Evolutionary conservation across 2,797 vertebrate genomes (phyloP), one percentile per base, ranked within the genome.

Genomic region (Myotis findleyi): DNA sequence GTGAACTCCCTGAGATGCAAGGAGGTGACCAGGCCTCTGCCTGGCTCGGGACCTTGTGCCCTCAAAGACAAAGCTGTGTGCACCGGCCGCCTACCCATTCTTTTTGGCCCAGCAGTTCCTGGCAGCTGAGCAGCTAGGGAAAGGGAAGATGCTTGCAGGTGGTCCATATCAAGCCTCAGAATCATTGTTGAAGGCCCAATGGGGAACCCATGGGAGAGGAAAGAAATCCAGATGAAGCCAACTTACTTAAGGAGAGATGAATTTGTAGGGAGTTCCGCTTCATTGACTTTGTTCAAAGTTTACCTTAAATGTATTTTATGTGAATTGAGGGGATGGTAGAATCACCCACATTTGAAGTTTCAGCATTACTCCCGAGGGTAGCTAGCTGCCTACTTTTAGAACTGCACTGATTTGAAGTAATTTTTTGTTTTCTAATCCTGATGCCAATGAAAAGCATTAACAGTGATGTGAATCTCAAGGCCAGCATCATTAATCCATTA

Each of bases 341-440:
- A 89, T 88, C 36, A 87, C 49, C n/a, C 41, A 33, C 18, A 11
- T 62, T 53, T 82, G 51, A 55, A 21, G 66, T 75, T 55, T 59
- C 64, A 76, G 49, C 27, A 36, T 49, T 44, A 57, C 8, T 71
- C 38, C 4, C 11, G 44, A 77, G 17, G 4, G 18, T 49, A 73
- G 47, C 53, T 55, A 69, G 36, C 75, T 76, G n/a, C 59, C 49
- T 27, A 36, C 83, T 94, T 64, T 47, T 71, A 75, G 77, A 93
- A 85, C 0, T 72, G 27, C 1, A 30, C 55, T 47, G 7, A 13
- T 68, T 27, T 49, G 41, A 83, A 88, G 55, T 69, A 6, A 18
- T n/a, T 81, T 90, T 91, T 82, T 59, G 57, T 23, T 47, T 91
- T 81, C 36, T 94, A 30, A 87, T 49, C n/a, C 49, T 69, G 44